Evolutionary conservation across 2,113 vertebrate genomes (phyloP), one percentile per base, ranked within the genome.

Genomic region (Chaetura pelagica): DNA sequence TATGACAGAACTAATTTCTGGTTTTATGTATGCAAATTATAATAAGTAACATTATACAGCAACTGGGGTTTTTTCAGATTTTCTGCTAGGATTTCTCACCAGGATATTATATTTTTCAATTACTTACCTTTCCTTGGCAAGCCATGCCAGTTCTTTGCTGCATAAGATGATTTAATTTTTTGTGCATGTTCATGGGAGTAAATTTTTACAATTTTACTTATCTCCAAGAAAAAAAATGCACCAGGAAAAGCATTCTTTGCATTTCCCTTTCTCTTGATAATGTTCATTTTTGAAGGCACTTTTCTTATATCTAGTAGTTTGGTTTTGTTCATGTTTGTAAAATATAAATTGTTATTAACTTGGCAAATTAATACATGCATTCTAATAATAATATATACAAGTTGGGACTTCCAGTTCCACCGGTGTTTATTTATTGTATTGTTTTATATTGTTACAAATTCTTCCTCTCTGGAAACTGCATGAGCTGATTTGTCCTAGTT

Each of bases 161-260:
- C 8, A 89, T 34, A 89, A 92, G 95, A 96, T 79, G 26, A 83
- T 96, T 96, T 90, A 74, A 74, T 74, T 76, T 18, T 69, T 92
- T 95, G 85, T 48, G 40, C 90, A 83, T 46, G 42, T n/a, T 94
- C 51, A 32, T 40, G 27, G 96, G 71, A 92, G 23, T 27, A 57
- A 20, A 26, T 87, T 77, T 82, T 80, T 75, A 69, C 63, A 55
- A 84, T 86, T 94, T 97, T 80, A 71, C 30, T 94, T n/a, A n/a
- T 64, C 17, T 19, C 51, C 38, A 67, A n/a, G 21, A 32, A 9
- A 29, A 49, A 87, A 81, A 30, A 6, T 3, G 4, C n/a, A 79
- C 3, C n/a, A 79, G 19, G 83, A 35, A 2, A 66, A 29, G 3
- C 17, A 59, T 51, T 62, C 26, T 80, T 67, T 58, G 32, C 32